Conservation (phyloP, 2,113 vertebrate species). For the Morone saxatilis region DNA sequence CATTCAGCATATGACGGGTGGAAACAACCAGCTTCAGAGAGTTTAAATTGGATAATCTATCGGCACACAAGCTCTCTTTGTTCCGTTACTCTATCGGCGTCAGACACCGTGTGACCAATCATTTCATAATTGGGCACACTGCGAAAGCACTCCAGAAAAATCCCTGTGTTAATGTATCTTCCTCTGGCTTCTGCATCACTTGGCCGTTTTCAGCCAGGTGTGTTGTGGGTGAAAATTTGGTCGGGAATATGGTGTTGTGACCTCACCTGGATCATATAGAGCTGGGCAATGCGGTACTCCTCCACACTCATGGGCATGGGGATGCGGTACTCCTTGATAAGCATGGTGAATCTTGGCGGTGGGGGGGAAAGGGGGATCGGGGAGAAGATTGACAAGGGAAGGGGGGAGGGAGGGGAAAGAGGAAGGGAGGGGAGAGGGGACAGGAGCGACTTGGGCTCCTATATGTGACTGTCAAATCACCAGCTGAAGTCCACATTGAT, state of each 20-base stretch:
- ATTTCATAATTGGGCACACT: constrained; percentile 52
- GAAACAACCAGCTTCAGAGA: constrained; percentile 51
- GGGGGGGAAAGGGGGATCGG: constrained; percentile 65
- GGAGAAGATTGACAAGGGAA: constrained; percentile 67
- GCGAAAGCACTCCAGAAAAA: constrained; percentile 14
- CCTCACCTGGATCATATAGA: constrained; percentile 98
- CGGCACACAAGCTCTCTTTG: constrained; percentile 70
- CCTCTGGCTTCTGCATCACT: neutral
- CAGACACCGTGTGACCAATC: constrained; percentile 58
- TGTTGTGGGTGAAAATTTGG: constrained; percentile 2
- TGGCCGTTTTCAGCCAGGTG: neutral
- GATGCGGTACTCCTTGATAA: constrained; percentile 98
- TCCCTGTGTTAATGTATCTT: neutral
- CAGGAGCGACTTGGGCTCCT: constrained; percentile 59
- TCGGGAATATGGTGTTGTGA: neutral
- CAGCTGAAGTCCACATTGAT: constrained; percentile 70
- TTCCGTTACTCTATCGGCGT: constrained; percentile 37
- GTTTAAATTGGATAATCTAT: constrained; percentile 71
- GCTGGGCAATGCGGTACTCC: constrained; percentile 97
- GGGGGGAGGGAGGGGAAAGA: constrained; percentile 54
- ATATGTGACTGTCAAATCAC: constrained; percentile 59
- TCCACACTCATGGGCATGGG: constrained; percentile 98
- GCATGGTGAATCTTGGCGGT: constrained; percentile 89
- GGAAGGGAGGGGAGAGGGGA: constrained; percentile 48
- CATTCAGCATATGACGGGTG: constrained; percentile 31